Conservation (phyloP, 2,888 invertebrate species). For the Drosophila hawaiiensis region DNA sequence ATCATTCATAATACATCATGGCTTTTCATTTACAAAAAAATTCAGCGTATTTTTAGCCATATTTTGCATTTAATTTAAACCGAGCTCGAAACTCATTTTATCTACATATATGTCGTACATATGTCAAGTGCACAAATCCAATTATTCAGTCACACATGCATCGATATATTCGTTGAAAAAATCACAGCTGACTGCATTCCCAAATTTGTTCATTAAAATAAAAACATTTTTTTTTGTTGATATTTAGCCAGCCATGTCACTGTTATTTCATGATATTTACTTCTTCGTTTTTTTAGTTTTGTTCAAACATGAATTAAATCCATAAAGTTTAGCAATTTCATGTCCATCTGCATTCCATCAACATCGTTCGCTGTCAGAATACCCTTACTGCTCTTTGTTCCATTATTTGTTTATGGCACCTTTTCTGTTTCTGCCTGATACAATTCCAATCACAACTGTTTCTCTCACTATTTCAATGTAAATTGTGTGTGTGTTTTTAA, state of each 20-base stretch:
- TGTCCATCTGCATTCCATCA: conserved; percentile 29
- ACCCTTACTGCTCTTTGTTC: conserved; percentile 20
- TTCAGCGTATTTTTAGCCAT: no score
- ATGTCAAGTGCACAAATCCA: conserved; percentile 57
- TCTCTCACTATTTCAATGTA: not conserved
- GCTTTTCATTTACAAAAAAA: conserved; percentile 37
- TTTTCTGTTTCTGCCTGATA: conserved; percentile 47
- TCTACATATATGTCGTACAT: conserved; percentile 4
- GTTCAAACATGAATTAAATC: not conserved
- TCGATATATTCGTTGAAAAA: conserved; percentile 38
- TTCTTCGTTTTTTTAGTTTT: not conserved
- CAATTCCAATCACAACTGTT: conserved; percentile 32
- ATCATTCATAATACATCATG: conserved; percentile 17
- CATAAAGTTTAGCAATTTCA: conserved; percentile 28
- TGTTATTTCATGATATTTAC: conserved; percentile 36
- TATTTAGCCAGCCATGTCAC: conserved; percentile 34
- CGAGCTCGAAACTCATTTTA: conserved; percentile 33
- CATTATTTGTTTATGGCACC: conserved; percentile 65
- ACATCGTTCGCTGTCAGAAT: conserved; percentile 26
- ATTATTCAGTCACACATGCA: conserved; percentile 56
- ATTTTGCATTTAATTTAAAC: conserved; percentile 22
- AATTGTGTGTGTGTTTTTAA: conserved; percentile 23
- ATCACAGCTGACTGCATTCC: conserved; percentile 57
- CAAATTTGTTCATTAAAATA: conserved; percentile 15
- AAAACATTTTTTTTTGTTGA: conserved; percentile 11